These are phyloP conservation scores for Drosophila paulistorum DNA, from an alignment of 1,140 invertebrate species.

Conservation along the genomic window DNA sequence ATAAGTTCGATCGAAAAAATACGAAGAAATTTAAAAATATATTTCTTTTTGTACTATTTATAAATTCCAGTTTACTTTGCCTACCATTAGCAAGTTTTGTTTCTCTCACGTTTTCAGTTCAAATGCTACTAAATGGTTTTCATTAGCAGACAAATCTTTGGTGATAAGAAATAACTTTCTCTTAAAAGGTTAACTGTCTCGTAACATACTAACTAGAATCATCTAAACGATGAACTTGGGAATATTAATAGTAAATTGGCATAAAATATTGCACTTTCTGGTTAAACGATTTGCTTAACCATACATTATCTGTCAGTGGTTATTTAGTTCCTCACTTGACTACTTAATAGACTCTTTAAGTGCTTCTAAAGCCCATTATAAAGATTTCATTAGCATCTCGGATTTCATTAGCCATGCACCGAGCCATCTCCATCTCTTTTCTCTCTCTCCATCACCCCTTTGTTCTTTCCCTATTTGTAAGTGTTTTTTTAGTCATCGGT, in stretches of 20 bases:
- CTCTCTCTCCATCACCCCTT: neutral
- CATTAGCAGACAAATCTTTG: neutral
- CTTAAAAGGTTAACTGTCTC: neutral
- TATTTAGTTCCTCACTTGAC: constrained; percentile 24
- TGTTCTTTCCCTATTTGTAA: neutral
- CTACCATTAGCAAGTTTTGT: neutral
- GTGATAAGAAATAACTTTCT: constrained; percentile 1
- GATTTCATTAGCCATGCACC: constrained; percentile 47
- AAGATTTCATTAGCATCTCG: constrained; percentile 50
- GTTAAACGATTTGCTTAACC: neutral
- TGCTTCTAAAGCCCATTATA: constrained; percentile 23
- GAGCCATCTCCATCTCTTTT: neutral
- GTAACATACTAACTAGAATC: no score
- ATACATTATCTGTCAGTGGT: neutral
- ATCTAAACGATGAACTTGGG: neutral
- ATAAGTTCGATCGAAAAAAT: no score
- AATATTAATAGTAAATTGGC: neutral
- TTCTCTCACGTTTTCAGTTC: no score
- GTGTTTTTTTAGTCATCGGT: neutral
- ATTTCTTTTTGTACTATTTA: no score
- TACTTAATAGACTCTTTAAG: constrained; percentile 33
- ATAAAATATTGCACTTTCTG: neutral
- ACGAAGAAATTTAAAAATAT: neutral
- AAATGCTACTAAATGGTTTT: neutral
- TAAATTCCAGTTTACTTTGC: no score